A percentile compares a stretch with the other conserved stretches of the same genome.
phyloP scores from a whole-genome alignment of 2,888 invertebrate genomes.

The Orchesellides sinensis region DNA sequence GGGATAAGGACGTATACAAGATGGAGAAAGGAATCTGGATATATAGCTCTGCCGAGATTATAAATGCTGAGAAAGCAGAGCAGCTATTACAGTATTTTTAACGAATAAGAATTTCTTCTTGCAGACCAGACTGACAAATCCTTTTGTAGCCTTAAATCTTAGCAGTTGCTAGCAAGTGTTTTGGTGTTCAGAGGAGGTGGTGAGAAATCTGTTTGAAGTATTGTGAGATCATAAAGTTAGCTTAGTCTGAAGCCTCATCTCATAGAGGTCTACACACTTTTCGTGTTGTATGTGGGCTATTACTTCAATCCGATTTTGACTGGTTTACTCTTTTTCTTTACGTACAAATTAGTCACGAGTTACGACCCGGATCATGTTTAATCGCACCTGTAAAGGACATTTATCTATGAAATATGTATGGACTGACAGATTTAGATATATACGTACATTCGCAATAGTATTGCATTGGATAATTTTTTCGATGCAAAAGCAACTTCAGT shows the following conservation, averaged over 20 bases:
- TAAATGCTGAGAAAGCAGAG: constrained; percentile 24
- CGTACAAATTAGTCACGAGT: too few relatives aligned
- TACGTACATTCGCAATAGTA: too few relatives aligned
- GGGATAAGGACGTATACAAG: neutral
- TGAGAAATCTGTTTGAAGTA: constrained; percentile 8
- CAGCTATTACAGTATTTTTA: neutral
- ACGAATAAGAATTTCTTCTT: neutral
- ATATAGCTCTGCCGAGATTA: neutral
- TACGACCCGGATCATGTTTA: too few relatives aligned
- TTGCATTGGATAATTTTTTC: too few relatives aligned
- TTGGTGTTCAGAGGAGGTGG: constrained; percentile 1
- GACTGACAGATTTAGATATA: too few relatives aligned
- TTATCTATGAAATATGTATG: neutral
- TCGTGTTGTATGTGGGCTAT: too few relatives aligned
- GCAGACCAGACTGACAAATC: neutral
- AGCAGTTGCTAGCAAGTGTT: neutral
- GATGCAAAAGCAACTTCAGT: too few relatives aligned
- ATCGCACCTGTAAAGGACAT: neutral
- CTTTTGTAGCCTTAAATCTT: too few relatives aligned
- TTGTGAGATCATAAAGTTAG: constrained; percentile 16
- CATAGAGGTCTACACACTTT: too few relatives aligned
- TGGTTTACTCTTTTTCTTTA: too few relatives aligned
- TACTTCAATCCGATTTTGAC: too few relatives aligned
- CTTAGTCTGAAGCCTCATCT: neutral
- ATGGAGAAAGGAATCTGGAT: neutral